phyloP scores from a whole-genome alignment of 2,113 vertebrate genomes.

The Aramus guarauna region DNA sequence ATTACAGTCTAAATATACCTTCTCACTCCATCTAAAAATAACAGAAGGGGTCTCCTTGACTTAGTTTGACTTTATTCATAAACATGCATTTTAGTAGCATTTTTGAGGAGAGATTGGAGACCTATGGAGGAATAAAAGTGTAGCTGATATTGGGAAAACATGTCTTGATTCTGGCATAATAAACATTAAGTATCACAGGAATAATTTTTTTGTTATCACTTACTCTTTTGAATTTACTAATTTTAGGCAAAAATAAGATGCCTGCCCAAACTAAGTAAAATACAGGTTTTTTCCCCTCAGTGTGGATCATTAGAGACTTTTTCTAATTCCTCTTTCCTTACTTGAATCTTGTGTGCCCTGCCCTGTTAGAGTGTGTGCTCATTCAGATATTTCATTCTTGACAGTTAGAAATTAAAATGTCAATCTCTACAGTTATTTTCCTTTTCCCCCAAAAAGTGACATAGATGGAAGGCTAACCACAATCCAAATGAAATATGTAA shows the following conservation, averaged over 20 bases:
- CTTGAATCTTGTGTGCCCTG: background rate
- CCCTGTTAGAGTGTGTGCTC: background rate
- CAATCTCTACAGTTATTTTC: background rate
- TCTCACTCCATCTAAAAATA: background rate
- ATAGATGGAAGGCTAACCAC: background rate
- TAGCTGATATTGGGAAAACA: background rate
- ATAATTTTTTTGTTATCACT: background rate
- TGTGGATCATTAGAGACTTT: background rate
- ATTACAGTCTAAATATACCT: background rate
- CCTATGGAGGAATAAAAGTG: background rate
- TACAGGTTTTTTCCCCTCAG: background rate
- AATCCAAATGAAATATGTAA: background rate
- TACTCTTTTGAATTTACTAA: background rate
- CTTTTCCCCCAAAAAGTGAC: background rate
- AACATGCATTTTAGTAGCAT: background rate
- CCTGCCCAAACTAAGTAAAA: background rate
- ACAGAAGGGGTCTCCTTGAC: background rate
- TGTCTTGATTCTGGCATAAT: background rate
- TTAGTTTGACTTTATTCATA: background rate
- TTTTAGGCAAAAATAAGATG: background rate
- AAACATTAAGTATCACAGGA: background rate
- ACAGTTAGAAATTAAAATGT: constrained; percentile 29
- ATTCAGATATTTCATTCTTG: background rate
- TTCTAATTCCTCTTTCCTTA: background rate
- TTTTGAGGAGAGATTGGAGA: background rate